Evolutionary conservation across 2,888 invertebrate genomes (phyloP), one percentile per base, ranked within the genome.

Genomic region (Poecilobothrus nobilitatus): DNA sequence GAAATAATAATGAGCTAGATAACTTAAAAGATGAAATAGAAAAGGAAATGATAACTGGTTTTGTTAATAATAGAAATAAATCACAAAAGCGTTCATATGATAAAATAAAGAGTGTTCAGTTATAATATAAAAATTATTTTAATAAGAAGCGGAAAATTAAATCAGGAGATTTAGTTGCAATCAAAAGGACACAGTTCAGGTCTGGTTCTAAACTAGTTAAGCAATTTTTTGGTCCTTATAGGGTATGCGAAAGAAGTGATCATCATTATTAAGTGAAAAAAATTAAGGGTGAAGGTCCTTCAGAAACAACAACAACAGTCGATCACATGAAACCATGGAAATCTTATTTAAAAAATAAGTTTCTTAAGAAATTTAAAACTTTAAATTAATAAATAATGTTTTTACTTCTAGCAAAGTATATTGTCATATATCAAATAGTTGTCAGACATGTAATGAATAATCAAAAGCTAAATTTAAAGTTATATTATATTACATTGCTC

Each of bases 41-140:
- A 67, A 37, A 67, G 22, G 64, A 63, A 67, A n/a, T 67, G 2
- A 22, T 64, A 63, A 3, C 12, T 4, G 61, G 18, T n/a, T 61
- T 61, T 61, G 12, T 4, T 61, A 61, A 61, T 12, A n/a, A 61
- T 8, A 15, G 61, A 61, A 8, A n/a, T 61, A 8, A 8, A 12
- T 5, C n/a, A 61, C 5, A 15, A 61, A 61, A 15, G 12, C 61
- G 61, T 8, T 15, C 61, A n/a, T 15, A 4, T n/a, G 61, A n/a
- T 61, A 61, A 8, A 61, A 61, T 61, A 5, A n/a, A n/a, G 12
- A 61, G 12, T n/a, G 61, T 61, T 61, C 61, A 61, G n/a, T n/a
- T n/a, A 5, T 5, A 61, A 61, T 8, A 61, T 12, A n/a, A 61
- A 61, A 61, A 61, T n/a, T 61, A 61, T 61, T 61, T 8, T n/a